Evolutionary conservation across 2,113 vertebrate species (phyloP).

Genomic region (Carassius auratus): DNA sequence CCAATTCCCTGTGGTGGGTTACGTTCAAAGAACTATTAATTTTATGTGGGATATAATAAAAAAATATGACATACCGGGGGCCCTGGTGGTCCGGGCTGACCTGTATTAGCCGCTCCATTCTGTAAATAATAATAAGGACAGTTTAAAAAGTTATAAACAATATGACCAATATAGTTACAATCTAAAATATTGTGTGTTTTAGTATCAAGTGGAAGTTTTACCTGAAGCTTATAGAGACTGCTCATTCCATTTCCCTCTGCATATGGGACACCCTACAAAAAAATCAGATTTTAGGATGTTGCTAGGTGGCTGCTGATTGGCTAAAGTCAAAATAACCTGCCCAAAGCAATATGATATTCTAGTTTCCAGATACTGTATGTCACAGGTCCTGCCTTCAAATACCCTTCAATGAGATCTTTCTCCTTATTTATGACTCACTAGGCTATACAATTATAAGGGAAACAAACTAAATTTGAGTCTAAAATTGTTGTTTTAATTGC

Average conservation of each 20-base stretch:
- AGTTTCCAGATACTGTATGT: not conserved
- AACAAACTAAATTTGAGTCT: not conserved
- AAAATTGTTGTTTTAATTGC: not conserved
- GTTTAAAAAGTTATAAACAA: not conserved
- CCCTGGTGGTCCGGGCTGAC: slow-evolving; percentile 87
- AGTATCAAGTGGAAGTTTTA: slow-evolving; percentile 67
- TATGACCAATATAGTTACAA: not conserved
- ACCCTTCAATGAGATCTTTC: not conserved
- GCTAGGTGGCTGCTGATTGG: not conserved
- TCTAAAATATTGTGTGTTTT: not conserved
- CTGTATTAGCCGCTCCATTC: slow-evolving; percentile 81
- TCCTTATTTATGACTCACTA: not conserved
- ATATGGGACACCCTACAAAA: slow-evolving; percentile 80
- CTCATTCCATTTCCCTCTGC: slow-evolving; percentile 94
- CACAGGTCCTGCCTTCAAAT: not conserved
- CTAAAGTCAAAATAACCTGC: not conserved
- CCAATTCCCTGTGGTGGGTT: not conserved
- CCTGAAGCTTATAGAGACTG: slow-evolving; percentile 97
- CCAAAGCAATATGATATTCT: not conserved
- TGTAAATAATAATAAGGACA: slow-evolving; percentile 67
- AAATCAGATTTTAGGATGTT: slow-evolving; percentile 23
- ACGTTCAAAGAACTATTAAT: not conserved
- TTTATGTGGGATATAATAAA: not conserved
- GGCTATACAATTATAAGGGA: not conserved
- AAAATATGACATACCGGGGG: slow-evolving; percentile 79